Evolutionary conservation across 2,888 invertebrate genomes (phyloP), one percentile per base, ranked within the genome.

Genomic region (Bursaphelenchus okinawaensis): DNA sequence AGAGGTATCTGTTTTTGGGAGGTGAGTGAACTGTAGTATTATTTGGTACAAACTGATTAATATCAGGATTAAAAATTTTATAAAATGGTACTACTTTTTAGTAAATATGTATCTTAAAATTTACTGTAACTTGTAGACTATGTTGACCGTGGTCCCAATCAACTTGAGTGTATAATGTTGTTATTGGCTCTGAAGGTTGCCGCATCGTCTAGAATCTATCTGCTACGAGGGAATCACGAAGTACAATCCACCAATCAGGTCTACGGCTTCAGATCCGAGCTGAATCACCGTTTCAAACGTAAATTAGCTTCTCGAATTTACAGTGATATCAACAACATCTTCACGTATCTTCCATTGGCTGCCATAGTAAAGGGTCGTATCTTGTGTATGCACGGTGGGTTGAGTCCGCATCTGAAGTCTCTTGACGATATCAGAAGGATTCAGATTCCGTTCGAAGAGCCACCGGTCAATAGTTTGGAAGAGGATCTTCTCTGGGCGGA

Each of bases 181-280:
- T 60, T 70, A 24, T 50, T 70, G 28, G 67, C 67, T 12, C 61
- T 55, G 26, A 70, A 67, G 51, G 52, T 70, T 31, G 56, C 61
- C 12, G 61, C 31, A 26, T 69, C 70, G 12, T 50, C 55, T 22
- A 27, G 67, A 16, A 69, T 70, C 9, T 50, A 58, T 31, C 52
- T 70, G 54, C 52, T 70, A 7, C 63, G 70, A 24, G 69, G 70
- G 23, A 70, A 70, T 28, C 70, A 70, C 63, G 70, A 70, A 50
- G 60, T 54, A 29, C 62, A 60, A 20, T 50, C 29, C 23, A 55
- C 70, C 55, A 70, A 70, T 55, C 61, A 61, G 9, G 55, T 64
- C 7, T 70, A 70, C 63, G 70, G 68, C 1, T 70, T 70, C 54
- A 67, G 60, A 60, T 63, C 55, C 20, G 70, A 70, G 51, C 54